Base-by-base conservation (phyloP, 2,888 invertebrate genomes). In the Phlogophora meticulosa region DNA sequence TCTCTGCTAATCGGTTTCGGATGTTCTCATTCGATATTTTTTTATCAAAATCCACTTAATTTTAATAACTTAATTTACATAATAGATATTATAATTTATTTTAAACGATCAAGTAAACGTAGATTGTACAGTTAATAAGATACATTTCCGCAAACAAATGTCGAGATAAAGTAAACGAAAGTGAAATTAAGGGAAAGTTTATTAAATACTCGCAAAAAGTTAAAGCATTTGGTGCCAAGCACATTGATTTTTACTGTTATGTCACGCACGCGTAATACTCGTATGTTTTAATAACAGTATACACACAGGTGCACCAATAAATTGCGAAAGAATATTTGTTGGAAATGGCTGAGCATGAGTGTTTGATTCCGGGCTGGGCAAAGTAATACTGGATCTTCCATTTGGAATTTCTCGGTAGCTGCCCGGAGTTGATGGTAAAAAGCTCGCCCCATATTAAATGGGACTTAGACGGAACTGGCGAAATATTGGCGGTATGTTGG, bases 101-200 rank as follows among this genome's bases (percentile, higher is more conserved):
- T 52, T 32, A 38, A 17, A 32, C 7, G 17, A 42, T 55, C 28
- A 57, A 45, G 40, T 61, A 51, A 61, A 76, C 43, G 51, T 63
- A 22, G 46, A 40, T 52, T 71, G 28, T 28, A 67, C 57, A 57
- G 49, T 69, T 64, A 49, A 20, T 61, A 43, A 42, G 42, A 62
- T 63, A 43, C 34, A 72, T 65, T 76, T 66, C 76, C 74, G 73
- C 57, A 11, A 56, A 43, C 38, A 51, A 61, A 62, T 77, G 58
- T 64, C 46, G 51, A 55, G 71, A 72, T 79, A 67, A 67, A 46
- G 43, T 40, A 51, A 38, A 43, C 28, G 60, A 63, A 69, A 73
- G 63, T 61, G 69, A 64, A 64, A 67, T 53, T 40, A 60, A 56
- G 52, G 40, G 68, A 72, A 77, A 77, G 63, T 66, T 51, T 36